phyloP scores from a whole-genome alignment of 2,888 invertebrate genomes.

The Hirtodrosophila trivittata region DNA sequence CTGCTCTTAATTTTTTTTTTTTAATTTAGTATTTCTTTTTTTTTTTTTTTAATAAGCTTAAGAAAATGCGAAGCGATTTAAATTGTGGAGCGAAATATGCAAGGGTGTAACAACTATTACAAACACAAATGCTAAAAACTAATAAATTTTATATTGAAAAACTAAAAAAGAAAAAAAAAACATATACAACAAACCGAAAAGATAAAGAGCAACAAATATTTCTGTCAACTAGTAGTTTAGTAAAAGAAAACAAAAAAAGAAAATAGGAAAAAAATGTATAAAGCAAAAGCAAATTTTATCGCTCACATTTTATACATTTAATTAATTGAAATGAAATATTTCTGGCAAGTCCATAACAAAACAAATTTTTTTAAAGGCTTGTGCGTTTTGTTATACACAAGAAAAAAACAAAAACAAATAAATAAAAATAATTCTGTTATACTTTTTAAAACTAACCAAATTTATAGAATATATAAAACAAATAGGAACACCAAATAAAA shows the following conservation, averaged over 20 bases:
- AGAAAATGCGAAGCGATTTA: constrained; percentile 8
- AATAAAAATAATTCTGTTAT: constrained; percentile 34
- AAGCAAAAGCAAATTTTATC: constrained; percentile 36
- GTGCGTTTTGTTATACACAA: constrained; percentile 66
- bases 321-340: constrained; percentile 27
- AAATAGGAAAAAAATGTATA: neutral
- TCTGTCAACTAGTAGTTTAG: constrained; percentile 51
- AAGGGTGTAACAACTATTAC: constrained; percentile 55
- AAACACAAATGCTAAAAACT: constrained; percentile 45
- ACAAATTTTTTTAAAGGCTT: constrained; percentile 61
- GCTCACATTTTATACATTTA: constrained; percentile 60
- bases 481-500: constrained; percentile 12
- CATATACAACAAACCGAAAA: constrained; percentile 15
- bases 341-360: constrained; percentile 47
- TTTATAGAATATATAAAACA: constrained; percentile 27
- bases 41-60: constrained; percentile 27
- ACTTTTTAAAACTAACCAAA: constrained; percentile 52
- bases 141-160: constrained; percentile 62
- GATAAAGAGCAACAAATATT: neutral
- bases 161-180: constrained; percentile 30
- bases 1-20: constrained; percentile 15
- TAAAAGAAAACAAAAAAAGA: constrained; percentile 4
- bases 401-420: constrained; percentile 32
- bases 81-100: constrained; percentile 29
- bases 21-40: constrained; percentile 45